Conservation (phyloP, 2,797 vertebrate genomes). For the Saxicola maurus region DNA sequence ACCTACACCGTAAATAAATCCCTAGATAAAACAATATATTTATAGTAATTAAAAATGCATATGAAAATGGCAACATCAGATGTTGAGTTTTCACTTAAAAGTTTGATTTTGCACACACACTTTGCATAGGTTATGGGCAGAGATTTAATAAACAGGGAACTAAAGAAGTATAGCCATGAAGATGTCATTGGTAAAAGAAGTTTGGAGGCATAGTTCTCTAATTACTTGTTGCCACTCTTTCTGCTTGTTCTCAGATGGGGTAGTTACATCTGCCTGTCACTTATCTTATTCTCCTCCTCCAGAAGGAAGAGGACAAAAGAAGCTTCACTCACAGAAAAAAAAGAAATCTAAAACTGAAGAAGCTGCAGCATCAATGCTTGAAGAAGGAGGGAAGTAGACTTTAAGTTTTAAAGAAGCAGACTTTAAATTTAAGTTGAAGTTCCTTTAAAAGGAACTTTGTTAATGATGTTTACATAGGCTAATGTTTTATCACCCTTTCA, state of each 20-base stretch:
- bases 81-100: background rate
- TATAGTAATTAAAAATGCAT: background rate
- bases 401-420: background rate
- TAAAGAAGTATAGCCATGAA: background rate
- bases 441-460: background rate
- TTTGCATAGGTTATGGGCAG: background rate
- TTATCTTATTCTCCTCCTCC: background rate
- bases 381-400: background rate
- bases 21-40: background rate
- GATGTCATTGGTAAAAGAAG: background rate
- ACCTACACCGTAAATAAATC: background rate
- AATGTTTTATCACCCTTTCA: background rate
- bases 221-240: accelerated
- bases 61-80: background rate
- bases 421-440: background rate
- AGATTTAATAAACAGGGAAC: background rate
- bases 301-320: background rate
- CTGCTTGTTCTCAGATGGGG: background rate
- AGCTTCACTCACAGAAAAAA: background rate
- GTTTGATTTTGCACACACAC: background rate
- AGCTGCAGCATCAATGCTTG: background rate
- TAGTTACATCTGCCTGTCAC: background rate
- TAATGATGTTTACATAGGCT: background rate
- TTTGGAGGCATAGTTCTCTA: background rate
- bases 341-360: background rate